Conservation (phyloP, 2,113 vertebrate genomes). For the Plecotus auritus region DNA sequence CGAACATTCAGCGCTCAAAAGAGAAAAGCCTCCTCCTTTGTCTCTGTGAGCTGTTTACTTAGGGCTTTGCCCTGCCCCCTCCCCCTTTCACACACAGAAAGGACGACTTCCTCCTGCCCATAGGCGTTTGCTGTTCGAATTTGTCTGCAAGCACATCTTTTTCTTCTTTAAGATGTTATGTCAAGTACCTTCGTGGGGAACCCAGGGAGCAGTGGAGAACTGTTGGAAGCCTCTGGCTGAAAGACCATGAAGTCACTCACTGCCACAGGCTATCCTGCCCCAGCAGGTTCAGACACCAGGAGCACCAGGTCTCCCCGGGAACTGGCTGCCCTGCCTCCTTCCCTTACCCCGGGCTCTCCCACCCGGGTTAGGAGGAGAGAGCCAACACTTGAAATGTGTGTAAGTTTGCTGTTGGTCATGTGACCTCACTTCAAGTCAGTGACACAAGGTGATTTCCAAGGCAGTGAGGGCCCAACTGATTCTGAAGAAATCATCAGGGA, state of each 20-base stretch:
- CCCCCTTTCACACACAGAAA: conserved; percentile 32
- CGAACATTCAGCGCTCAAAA: conserved; percentile 46
- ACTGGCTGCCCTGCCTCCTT: neutral
- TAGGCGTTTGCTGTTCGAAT: conserved; percentile 37
- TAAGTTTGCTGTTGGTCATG: neutral
- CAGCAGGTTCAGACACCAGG: conserved; percentile 33
- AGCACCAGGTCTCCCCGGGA: neutral
- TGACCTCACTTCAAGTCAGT: neutral
- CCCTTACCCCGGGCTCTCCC: neutral
- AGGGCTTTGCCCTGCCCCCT: neutral
- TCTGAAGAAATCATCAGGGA: neutral
- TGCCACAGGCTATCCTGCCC: conserved; percentile 29
- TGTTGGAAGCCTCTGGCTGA: conserved; percentile 24
- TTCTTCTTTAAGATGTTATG: neutral
- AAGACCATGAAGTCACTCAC: neutral
- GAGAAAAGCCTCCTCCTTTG: conserved; percentile 48
- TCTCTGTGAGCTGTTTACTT: conserved; percentile 42
- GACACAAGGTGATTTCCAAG: conserved; percentile 27
- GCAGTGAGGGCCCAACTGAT: neutral
- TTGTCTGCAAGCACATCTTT: neutral
- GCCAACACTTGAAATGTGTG: neutral
- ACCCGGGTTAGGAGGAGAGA: neutral
- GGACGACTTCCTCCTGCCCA: neutral
- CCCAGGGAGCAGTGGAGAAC: conserved; percentile 7
- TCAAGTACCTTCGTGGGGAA: conserved; percentile 33